phyloP scores from a whole-genome alignment of 2,113 vertebrate species.

The Callithrix jacchus region DNA sequence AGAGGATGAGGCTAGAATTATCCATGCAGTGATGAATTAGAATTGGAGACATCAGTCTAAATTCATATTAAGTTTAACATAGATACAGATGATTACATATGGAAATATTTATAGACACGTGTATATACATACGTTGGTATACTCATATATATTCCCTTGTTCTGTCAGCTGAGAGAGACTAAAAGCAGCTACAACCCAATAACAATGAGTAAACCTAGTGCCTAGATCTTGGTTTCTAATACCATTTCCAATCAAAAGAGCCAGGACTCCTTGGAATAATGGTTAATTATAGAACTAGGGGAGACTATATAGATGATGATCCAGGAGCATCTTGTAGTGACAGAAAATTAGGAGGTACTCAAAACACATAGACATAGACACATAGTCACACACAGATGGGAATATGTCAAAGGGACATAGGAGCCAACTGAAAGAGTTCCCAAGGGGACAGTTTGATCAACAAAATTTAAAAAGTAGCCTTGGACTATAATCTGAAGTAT shows the following conservation, averaged over 20 bases:
- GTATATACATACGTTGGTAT: not conserved
- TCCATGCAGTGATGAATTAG: not conserved
- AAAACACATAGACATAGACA: not conserved
- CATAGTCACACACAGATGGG: not conserved
- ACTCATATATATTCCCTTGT: not conserved
- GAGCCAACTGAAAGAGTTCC: not conserved
- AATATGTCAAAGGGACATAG: not conserved
- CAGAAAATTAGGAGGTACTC: slow-evolving; percentile 11
- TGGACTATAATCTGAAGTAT: not conserved
- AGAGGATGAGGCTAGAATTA: not conserved
- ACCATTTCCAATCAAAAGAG: not conserved
- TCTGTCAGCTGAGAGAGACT: not conserved
- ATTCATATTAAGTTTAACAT: not conserved
- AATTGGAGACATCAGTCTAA: not conserved
- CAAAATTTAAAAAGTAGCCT: not conserved
- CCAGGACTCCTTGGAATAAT: not conserved
- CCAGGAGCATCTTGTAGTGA: not conserved
- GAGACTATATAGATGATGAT: not conserved
- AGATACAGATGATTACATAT: not conserved
- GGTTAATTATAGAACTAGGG: not conserved
- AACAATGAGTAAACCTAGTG: not conserved
- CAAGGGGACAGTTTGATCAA: not conserved
- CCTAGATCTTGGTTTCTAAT: not conserved
- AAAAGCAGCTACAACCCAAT: not conserved
- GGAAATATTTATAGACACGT: not conserved